Evolutionary conservation across 2,888 invertebrate genomes (phyloP), one percentile per base, ranked within the genome.

Genomic region (Cheilosia impressa): DNA sequence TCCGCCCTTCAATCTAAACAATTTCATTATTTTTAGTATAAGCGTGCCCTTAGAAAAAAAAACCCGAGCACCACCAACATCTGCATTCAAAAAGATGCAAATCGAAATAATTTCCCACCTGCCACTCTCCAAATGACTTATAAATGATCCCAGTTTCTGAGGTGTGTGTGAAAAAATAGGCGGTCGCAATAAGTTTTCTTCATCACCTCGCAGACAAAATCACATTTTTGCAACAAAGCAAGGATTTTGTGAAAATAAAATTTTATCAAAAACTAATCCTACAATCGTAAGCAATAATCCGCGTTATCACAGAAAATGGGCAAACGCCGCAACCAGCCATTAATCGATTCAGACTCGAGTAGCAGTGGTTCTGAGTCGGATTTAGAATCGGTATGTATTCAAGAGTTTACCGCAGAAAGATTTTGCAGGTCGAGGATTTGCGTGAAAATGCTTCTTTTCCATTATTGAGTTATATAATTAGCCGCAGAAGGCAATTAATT

Each of bases 301-400:
- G n/a, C 17, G 17, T 47, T 17, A 17, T 45, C n/a, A 31, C 27
- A 15, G 5, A 92, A 91, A 92, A 97, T 97, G 97, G 96, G 95
- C 89, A 97, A 97, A 93, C 94, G 97, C 88, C 96, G 97, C 92
- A 96, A 95, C 92, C 96, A 96, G 91, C 96, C 96, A 50, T 93
- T 96, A 87, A 95, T 97, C 89, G 97, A 97, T 91, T 96, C 96
- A 24, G 96, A 97, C 91, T 96, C 96, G 78, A 97, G 96, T 92
- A 96, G 96, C 92, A 96, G 95, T 89, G 96, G 94, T 72, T 94
- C 94, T 87, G 94, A 95, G 88, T 96, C 96, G 68, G 97, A 97
- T 93, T 93, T 96, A 90, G 97, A 97, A 92, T 96, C 96, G 89
- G 97, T 97, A 94, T 95, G 96, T 93, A 84, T 65, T 63, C 13